A percentile compares a stretch with the other conserved stretches of the same genome.
phyloP scores from a whole-genome alignment of 2,888 invertebrate genomes.

The Gymnoscelis rufifasciata region DNA sequence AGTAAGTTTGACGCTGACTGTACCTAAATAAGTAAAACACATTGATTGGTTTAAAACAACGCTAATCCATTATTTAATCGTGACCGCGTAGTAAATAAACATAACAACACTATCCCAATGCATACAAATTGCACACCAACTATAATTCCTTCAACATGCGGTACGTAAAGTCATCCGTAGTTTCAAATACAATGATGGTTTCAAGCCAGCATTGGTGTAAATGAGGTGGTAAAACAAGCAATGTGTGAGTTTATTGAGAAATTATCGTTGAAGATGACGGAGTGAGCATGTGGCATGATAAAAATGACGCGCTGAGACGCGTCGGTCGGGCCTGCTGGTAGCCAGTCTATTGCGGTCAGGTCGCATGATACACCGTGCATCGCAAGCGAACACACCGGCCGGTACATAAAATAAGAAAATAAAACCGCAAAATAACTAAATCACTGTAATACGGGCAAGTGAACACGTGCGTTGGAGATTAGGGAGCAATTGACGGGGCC shows the following conservation, averaged over 20 bases:
- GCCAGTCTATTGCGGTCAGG: conserved; percentile 41
- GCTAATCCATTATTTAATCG: not conserved
- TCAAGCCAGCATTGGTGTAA: too few relatives aligned
- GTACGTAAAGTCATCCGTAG: too few relatives aligned
- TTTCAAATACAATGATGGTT: too few relatives aligned
- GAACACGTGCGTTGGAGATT: conserved; percentile 41
- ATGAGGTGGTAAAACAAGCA: not conserved
- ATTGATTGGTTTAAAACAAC: conserved; percentile 9
- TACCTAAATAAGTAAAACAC: too few relatives aligned
- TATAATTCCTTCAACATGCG: too few relatives aligned
- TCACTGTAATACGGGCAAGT: too few relatives aligned
- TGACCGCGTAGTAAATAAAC: conserved; percentile 1
- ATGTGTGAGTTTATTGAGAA: conserved; percentile 13
- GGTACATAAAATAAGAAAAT: conserved; percentile 28
- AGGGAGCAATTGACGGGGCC: too few relatives aligned
- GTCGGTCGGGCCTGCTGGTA: conserved; percentile 30
- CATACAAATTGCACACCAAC: conserved; percentile 13
- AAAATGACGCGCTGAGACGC: conserved; percentile 52
- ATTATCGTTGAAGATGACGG: conserved; percentile 28
- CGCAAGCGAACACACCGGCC: conserved; percentile 44
- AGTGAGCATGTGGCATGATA: conserved; percentile 61
- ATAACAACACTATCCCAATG: not conserved
- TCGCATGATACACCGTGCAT: conserved; percentile 36
- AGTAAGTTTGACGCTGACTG: too few relatives aligned
- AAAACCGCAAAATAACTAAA: not conserved